These are phyloP conservation scores for Archilochus colubris DNA, from an alignment of 2,113 vertebrate genomes.

Conservation along the genomic window DNA sequence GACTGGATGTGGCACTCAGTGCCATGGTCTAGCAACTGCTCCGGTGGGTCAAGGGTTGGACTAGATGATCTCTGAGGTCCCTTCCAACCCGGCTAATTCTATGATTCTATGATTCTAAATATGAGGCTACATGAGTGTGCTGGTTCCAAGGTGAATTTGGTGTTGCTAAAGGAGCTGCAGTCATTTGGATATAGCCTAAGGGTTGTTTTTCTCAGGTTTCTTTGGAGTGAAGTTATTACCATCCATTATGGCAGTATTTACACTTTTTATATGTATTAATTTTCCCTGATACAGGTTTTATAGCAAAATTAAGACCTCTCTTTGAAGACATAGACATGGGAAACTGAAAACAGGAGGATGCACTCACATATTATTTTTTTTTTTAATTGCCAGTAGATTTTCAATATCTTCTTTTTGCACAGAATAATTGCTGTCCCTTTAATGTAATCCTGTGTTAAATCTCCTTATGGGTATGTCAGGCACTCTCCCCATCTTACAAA, in stretches of 20 bases:
- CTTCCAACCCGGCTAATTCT: no score
- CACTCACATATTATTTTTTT: neutral
- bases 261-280: neutral
- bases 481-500: neutral
- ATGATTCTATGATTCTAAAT: no score
- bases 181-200: neutral
- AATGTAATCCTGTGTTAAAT: neutral
- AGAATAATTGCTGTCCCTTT: neutral
- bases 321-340: neutral
- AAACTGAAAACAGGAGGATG: neutral
- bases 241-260: neutral
- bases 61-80: no score
- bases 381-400: neutral
- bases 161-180: neutral
- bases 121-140: neutral
- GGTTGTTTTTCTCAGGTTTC: neutral
- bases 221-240: neutral
- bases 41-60: no score
- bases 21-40: no score
- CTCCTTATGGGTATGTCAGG: neutral
- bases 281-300: neutral
- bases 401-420: neutral
- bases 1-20: no score
- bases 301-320: neutral
- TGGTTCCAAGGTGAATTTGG: neutral